Percentiles rank a stretch among this genome's conserved stretches.
Evolutionary conservation across 1,140 invertebrate genomes (phyloP).

Genomic region (Penaeus indicus): DNA sequence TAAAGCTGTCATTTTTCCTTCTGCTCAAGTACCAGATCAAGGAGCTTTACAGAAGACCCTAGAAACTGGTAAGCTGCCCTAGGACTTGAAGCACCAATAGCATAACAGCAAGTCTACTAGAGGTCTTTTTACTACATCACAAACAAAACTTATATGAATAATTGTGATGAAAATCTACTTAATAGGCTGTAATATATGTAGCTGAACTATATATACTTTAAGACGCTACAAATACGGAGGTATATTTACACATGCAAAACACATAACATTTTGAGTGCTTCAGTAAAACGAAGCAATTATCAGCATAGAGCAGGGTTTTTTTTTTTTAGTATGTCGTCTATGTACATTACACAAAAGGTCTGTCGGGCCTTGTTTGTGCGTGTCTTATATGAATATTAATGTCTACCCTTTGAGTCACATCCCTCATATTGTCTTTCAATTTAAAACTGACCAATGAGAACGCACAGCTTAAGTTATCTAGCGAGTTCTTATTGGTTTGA

Average conservation of each 20-base stretch:
- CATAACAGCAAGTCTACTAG: slow-evolving; percentile 58
- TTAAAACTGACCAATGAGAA: slow-evolving; percentile 36
- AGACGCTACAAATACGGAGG: slow-evolving; percentile 58
- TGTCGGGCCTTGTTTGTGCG: slow-evolving; percentile 23
- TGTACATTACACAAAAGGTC: slow-evolving; percentile 47
- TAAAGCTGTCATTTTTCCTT: slow-evolving; percentile 36
- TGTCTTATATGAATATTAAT: slow-evolving; percentile 23
- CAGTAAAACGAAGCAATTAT: slow-evolving; percentile 45
- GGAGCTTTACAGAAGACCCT: slow-evolving; percentile 42
- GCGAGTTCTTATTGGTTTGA: slow-evolving; percentile 47
- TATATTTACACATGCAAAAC: slow-evolving; percentile 60
- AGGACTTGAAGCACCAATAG: slow-evolving; percentile 57
- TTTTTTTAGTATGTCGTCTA: slow-evolving; percentile 34
- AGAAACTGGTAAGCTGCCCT: slow-evolving; percentile 39
- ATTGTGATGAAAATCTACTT: slow-evolving; percentile 57
- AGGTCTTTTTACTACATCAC: slow-evolving; percentile 44
- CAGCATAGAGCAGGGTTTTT: slow-evolving; percentile 22
- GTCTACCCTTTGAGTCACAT: slow-evolving; percentile 29
- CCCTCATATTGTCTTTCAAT: slow-evolving; percentile 53
- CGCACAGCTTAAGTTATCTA: slow-evolving; percentile 9
- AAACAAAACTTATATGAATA: slow-evolving; percentile 57
- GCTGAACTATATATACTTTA: slow-evolving; percentile 58
- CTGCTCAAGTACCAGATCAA: slow-evolving; percentile 18
- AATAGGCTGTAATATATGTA: slow-evolving; percentile 51
- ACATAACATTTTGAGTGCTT: slow-evolving; percentile 53